Conservation (phyloP, 1,140 invertebrate species). For the Cotesia glomerata region DNA sequence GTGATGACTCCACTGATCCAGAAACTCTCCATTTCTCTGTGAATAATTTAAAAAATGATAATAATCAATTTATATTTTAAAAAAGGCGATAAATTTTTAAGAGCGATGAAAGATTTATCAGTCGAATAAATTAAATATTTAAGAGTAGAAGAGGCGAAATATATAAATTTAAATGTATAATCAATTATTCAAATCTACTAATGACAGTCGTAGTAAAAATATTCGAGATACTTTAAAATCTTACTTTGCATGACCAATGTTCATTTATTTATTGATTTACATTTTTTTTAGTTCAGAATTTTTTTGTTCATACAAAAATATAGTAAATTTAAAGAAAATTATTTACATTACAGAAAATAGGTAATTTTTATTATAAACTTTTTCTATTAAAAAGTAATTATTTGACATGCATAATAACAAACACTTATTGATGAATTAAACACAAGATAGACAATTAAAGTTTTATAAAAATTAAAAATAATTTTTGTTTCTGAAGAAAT, state of each 20-base stretch:
- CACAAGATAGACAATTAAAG: neutral
- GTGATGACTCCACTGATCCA: conserved; percentile 77
- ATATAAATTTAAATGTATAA: too few species aligned
- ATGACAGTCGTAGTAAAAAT: neutral
- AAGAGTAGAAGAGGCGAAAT: conserved; percentile 14
- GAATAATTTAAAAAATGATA: conserved; percentile 31
- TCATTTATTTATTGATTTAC: neutral
- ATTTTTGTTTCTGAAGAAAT: neutral
- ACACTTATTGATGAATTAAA: too few species aligned
- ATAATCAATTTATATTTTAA: neutral
- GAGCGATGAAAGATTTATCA: too few species aligned
- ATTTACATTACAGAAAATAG: too few species aligned
- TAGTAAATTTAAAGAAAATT: too few species aligned
- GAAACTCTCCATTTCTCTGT: conserved; percentile 77
- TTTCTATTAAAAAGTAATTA: too few species aligned
- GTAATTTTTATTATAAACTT: too few species aligned
- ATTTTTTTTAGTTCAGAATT: neutral
- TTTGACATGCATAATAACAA: too few species aligned
- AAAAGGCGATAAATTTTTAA: conserved; percentile 25
- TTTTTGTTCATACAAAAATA: too few species aligned
- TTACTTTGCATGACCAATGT: too few species aligned
- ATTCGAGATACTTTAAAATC: neutral
- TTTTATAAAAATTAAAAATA: neutral
- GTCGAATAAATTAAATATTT: too few species aligned
- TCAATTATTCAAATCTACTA: too few species aligned